A percentile compares a stretch with the other conserved stretches of the same genome.
phyloP scores from a whole-genome alignment of 1,140 invertebrate species.

The Oryctes rhinoceros region DNA sequence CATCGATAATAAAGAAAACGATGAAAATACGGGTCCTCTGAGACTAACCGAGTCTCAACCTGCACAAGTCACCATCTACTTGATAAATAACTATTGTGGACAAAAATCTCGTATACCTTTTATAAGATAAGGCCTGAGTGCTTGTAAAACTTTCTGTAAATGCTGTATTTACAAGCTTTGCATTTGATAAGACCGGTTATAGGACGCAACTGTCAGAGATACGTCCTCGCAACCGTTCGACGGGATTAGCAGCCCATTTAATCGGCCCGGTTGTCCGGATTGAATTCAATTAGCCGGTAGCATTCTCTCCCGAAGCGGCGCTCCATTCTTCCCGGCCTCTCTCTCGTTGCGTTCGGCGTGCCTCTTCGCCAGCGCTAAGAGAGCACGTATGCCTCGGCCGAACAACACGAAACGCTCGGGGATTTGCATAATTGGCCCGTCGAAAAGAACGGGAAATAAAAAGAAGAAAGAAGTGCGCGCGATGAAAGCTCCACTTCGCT shows the following conservation, averaged over 20 bases:
- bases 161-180: neutral
- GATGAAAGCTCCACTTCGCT: neutral
- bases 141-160: neutral
- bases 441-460: conserved; percentile 28
- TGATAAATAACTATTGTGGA: no score
- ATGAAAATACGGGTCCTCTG: no score
- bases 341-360: neutral
- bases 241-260: conserved; percentile 2
- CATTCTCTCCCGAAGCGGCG: neutral
- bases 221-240: conserved; percentile 4
- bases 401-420: neutral
- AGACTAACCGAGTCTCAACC: no score
- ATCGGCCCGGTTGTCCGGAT: conserved; percentile 11
- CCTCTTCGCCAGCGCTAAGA: neutral
- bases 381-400: neutral
- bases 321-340: no score
- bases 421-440: conserved; percentile 32
- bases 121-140: no score
- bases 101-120: no score
- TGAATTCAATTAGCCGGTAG: conserved; percentile 27
- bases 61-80: no score
- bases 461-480: conserved; percentile 10
- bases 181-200: neutral
- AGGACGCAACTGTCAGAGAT: neutral
- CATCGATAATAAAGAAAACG: no score